These are phyloP conservation scores for Acanthosepion pharaonis DNA, from an alignment of 2,888 invertebrate genomes.

Conservation along the genomic window DNA sequence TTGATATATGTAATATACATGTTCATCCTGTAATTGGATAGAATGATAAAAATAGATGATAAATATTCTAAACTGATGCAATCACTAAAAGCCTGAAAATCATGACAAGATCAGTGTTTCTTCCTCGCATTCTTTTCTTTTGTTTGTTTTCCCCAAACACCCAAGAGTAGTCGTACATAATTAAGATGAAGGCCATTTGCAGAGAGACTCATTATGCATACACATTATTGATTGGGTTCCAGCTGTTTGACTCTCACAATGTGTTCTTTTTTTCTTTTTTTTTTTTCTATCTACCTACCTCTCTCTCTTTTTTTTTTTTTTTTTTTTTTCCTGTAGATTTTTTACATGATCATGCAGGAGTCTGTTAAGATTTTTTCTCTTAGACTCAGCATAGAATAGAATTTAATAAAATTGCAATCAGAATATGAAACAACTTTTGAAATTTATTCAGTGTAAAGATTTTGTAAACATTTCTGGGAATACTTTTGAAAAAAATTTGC, in stretches of 20 bases:
- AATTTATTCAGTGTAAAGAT: not conserved
- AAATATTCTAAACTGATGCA: not conserved
- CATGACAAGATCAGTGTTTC: not conserved
- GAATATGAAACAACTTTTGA: not conserved
- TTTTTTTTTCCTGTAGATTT: not conserved
- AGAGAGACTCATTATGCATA: not conserved
- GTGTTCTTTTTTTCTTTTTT: not conserved
- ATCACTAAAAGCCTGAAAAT: not conserved
- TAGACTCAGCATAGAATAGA: not conserved
- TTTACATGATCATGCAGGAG: not conserved
- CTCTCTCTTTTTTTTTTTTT: too few relatives aligned
- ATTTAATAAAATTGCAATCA: not conserved
- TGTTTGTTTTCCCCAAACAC: slow-evolving; percentile 33
- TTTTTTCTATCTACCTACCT: too few relatives aligned
- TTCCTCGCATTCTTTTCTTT: not conserved
- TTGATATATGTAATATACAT: not conserved
- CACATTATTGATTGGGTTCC: not conserved
- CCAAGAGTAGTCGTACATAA: not conserved
- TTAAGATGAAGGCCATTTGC: slow-evolving; percentile 11
- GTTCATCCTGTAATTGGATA: not conserved
- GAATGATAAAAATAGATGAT: not conserved
- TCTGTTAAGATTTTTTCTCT: not conserved
- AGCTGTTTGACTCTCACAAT: slow-evolving; percentile 16
- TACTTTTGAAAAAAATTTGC: not conserved
- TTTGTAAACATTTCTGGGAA: not conserved